Base-by-base conservation (phyloP, 2,888 invertebrate species). In the Hypolimnas misippus region DNA sequence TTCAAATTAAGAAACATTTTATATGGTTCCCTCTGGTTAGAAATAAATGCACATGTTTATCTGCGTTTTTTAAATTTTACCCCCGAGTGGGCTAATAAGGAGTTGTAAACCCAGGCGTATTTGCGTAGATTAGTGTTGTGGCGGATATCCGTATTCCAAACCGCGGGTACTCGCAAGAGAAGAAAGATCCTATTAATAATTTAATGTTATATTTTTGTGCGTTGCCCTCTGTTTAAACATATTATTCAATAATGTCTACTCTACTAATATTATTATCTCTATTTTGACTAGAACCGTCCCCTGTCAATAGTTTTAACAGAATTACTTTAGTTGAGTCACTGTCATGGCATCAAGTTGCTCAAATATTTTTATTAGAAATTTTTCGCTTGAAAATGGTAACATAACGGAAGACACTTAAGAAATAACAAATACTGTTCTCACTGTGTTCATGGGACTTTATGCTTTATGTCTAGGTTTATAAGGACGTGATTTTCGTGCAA, bases 351-450 rank as follows among this genome's bases (percentile, higher is more conserved):
- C 19, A 25, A 25, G 16, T 49, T 16, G 7, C 14, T 40, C 50
- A 49, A 57, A 57, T 50, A 57, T 57, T 58, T 63, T 63, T 55
- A 58, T 62, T 62, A 19, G 38, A 53, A 53, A 49, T 16, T 62
- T 40, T 60, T 60, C 53, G 33, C 51, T 57, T 51, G 42, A 54
- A 33, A 54, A 55, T 33, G 31, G 35, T 53, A 55, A 55, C 49
- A 57, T 53, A 62, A 56, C 49, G 49, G 62, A 59, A 58, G 35
- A 52, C 25, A 54, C 54, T 61, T 61, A 52, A 63, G 53, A 57
- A 57, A 60, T 57, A 63, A 61, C 40, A 61, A 56, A 56, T 50
- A 17, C 49, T n/a, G 8, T 49, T 16, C n/a, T 35, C 1, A 25
- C 25, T 12, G 40, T 14, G 5, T 54, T 25, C 35, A 51, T 8